These are phyloP conservation scores for Ondatra zibethicus DNA, from an alignment of 2,113 vertebrate species.

Conservation along the genomic window DNA sequence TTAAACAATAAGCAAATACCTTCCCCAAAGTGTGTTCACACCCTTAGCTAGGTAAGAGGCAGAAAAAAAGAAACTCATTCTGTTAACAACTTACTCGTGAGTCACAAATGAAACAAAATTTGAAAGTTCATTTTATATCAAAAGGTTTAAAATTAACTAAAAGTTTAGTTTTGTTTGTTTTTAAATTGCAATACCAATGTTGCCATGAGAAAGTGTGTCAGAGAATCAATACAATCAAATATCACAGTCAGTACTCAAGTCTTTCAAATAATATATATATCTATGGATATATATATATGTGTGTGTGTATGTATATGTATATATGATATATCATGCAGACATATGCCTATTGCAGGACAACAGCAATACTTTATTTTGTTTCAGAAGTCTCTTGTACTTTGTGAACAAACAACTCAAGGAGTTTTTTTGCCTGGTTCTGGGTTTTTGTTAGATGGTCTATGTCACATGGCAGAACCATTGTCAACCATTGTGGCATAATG, in stretches of 20 bases:
- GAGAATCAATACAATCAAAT: not conserved
- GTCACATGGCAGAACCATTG: too few relatives aligned
- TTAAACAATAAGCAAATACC: not conserved
- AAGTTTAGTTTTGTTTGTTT: not conserved
- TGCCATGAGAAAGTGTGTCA: not conserved
- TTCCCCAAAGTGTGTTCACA: not conserved
- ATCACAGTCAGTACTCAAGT: not conserved
- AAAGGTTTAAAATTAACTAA: not conserved
- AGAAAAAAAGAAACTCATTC: not conserved
- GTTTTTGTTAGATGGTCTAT: not conserved
- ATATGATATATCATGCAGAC: too few relatives aligned
- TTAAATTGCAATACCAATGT: not conserved
- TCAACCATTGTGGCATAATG: not conserved
- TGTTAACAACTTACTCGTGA: not conserved
- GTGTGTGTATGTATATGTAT: too few relatives aligned
- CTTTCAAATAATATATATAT: not conserved
- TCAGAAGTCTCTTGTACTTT: not conserved
- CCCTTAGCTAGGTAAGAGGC: not conserved
- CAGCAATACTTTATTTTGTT: not conserved
- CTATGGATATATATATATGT: not conserved
- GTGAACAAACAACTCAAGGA: not conserved
- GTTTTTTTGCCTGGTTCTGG: not conserved
- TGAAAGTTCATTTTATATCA: constrained; percentile 16
- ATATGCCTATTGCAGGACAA: not conserved
- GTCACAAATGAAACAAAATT: not conserved